phyloP scores from a whole-genome alignment of 2,113 vertebrate species.

The Chaetops frenatus region DNA sequence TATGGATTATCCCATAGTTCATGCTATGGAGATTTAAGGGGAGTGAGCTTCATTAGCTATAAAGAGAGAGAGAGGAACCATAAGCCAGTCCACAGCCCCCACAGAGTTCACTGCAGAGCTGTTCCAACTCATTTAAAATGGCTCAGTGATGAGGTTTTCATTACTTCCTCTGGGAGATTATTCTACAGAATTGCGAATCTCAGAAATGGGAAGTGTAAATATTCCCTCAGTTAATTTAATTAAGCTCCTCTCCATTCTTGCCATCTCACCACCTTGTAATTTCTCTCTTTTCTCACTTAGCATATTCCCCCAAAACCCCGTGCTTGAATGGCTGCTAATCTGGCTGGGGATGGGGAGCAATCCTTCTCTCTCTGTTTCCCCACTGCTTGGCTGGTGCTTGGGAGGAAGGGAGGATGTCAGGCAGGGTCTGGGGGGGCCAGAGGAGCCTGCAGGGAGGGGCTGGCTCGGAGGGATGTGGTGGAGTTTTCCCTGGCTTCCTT shows the following conservation, averaged over 20 bases:
- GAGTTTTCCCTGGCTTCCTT: neutral
- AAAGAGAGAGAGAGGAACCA: neutral
- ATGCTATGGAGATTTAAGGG: neutral
- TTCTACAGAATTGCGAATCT: conserved; percentile 27
- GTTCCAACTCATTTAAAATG: conserved; percentile 33
- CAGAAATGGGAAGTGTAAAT: conserved; percentile 52
- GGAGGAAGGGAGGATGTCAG: neutral
- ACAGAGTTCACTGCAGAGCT: neutral
- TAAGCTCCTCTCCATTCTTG: neutral
- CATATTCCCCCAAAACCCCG: neutral
- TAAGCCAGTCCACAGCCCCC: neutral
- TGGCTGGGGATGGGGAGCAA: neutral
- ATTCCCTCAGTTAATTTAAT: conserved; percentile 56
- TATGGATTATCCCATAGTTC: neutral
- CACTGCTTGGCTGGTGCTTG: neutral
- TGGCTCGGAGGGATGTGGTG: neutral
- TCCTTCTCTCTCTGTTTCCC: neutral
- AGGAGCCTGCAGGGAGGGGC: accelerated
- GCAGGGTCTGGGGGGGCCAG: accelerated
- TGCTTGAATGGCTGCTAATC: neutral
- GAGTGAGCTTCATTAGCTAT: neutral
- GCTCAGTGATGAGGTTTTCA: conserved; percentile 43
- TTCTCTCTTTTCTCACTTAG: neutral
- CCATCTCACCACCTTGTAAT: neutral
- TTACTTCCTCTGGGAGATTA: conserved; percentile 29